Base-by-base conservation (phyloP, 2,113 vertebrate genomes). In the Hydrolagus affinis region DNA sequence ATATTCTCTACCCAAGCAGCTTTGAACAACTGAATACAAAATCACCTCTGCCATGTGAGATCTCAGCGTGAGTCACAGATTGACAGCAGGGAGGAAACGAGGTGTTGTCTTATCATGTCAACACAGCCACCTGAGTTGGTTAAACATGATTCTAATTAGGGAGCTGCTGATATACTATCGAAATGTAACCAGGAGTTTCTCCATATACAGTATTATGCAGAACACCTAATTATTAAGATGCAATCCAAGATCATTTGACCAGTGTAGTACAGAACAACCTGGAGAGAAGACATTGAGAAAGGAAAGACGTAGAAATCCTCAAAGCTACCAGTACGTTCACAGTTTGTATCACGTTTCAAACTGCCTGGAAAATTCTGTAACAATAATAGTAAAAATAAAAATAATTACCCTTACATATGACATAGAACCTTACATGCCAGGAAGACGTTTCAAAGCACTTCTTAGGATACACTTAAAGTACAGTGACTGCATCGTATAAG, bases 101-200 rank as follows among this genome's bases (percentile, higher is more conserved):
- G 10, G 11, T 66, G 15, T 8, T 14, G 25, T 83, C 28, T 83
- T 30, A 30, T 66, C 62, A 32, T 10, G 28, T 68, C 78, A 76
- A 57, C 12, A 56, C 74, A 80, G 11, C 60, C 4, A 83, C 62
- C 78, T 21, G 66, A 64, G 10, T 66, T 83, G 62, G 78, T 28
- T 64, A 75, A 75, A 75, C 73, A 75, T 75, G 73, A 75, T 44
- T 75, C 56, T 75, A 83, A 83, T 83, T 83, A 66, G 32, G 64
- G 15, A 83, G 78, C 25, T 83, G 62, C 78, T 83, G 78, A 30
- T 68, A 66, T 68, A 68, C 25, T 83, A 15, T 83, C 66, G 78
- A 66, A 83, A 15, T 83, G 15, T 83, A 83, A 66, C 66, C 25
- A 28, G 78, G 32, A 30, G 66, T 66, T 44, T 44, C 44, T 44